A percentile compares a stretch with the other conserved stretches of the same genome.
Conservation (phyloP, 2,888 invertebrate species). For the Trichogramma evanescens region DNA sequence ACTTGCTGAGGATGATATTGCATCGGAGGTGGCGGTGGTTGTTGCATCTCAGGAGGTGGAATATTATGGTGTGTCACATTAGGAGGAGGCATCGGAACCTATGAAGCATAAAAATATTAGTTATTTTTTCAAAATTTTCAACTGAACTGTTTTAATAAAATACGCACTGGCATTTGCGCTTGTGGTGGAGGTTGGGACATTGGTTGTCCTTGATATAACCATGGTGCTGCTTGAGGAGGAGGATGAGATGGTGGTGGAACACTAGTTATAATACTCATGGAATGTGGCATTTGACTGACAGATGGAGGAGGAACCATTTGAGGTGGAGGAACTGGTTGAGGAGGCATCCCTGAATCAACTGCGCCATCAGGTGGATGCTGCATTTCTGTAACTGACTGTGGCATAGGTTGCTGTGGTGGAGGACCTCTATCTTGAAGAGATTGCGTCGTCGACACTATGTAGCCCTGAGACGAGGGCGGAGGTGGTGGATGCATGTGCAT, state of each 20-base stretch:
- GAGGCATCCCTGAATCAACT: conserved; percentile 50
- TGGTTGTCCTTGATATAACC: conserved; percentile 40
- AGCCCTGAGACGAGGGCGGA: conserved; percentile 30
- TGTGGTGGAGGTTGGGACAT: conserved; percentile 32
- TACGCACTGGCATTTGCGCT: conserved; percentile 38
- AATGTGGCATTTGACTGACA: conserved; percentile 36
- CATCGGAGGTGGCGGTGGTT: conserved; percentile 29
- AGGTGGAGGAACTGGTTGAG: conserved; percentile 44
- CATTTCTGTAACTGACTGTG: conserved; percentile 49
- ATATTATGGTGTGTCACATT: conserved; percentile 34
- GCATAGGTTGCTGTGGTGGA: conserved; percentile 41
- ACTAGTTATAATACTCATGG: conserved; percentile 41
- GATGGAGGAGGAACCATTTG: conserved; percentile 44
- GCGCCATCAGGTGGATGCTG: conserved; percentile 45
- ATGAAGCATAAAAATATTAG: not conserved
- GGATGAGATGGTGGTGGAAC: conserved; percentile 42
- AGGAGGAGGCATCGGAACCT: conserved; percentile 34
- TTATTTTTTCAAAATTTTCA: not conserved
- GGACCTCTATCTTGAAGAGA: conserved; percentile 36
- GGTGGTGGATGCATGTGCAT: conserved; percentile 22
- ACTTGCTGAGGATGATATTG: conserved; percentile 43
- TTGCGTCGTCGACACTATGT: conserved; percentile 34
- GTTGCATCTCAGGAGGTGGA: conserved; percentile 38
- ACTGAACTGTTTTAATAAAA: not conserved
- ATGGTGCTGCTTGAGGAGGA: conserved; percentile 41